phyloP scores from a whole-genome alignment of 1,140 invertebrate species.

The Ips nitidus region DNA sequence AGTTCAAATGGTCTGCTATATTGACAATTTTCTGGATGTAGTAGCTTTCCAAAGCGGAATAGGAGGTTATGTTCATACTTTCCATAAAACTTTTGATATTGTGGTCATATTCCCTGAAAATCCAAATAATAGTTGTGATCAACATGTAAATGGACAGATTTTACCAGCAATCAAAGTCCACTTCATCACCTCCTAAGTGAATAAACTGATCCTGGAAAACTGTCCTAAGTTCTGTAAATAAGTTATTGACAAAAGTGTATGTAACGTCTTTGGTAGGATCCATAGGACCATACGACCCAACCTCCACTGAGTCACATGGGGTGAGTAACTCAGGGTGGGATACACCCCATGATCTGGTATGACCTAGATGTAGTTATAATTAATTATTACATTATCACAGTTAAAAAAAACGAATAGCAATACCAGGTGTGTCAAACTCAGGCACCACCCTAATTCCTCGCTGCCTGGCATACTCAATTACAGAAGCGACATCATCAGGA shows the following conservation, averaged over 20 bases:
- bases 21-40: constrained; percentile 69
- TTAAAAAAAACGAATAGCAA: neutral
- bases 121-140: too few relatives aligned
- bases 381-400: neutral
- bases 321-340: constrained; percentile 74
- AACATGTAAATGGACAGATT: neutral
- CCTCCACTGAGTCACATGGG: constrained; percentile 63
- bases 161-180: constrained; percentile 84
- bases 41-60: constrained; percentile 63
- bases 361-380: constrained; percentile 58
- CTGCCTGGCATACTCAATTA: constrained; percentile 77
- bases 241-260: constrained; percentile 66
- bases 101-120: constrained; percentile 72
- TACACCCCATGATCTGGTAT: constrained; percentile 81
- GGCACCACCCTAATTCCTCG: constrained; percentile 85
- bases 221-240: constrained; percentile 69
- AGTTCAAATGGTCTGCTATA: constrained; percentile 54
- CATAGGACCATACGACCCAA: constrained; percentile 73
- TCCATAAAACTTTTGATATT: constrained; percentile 73
- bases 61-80: constrained; percentile 61
- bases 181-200: constrained; percentile 92
- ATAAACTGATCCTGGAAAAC: constrained; percentile 78
- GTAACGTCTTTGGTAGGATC: constrained; percentile 67
- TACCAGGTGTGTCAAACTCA: constrained; percentile 91
- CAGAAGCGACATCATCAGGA: constrained; percentile 60